Conservation (phyloP, 2,113 vertebrate species). For the Ramphastos sulfuratus region DNA sequence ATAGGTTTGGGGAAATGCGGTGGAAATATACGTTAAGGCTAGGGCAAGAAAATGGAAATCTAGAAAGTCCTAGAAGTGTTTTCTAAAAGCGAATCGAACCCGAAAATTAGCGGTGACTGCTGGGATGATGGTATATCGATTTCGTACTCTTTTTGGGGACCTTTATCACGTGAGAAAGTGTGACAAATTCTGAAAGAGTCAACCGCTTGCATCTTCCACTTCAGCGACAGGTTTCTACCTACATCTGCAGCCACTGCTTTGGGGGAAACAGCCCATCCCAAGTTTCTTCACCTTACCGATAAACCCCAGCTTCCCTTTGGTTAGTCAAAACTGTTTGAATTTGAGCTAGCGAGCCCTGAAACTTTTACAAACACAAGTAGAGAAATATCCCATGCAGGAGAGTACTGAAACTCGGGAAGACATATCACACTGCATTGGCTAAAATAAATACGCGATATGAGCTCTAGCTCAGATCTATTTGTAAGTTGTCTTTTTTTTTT, state of each 20-base stretch:
- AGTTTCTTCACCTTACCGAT: neutral
- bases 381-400: neutral
- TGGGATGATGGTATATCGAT: accelerated
- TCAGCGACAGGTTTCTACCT: neutral
- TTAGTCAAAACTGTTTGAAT: neutral
- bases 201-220: neutral
- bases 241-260: neutral
- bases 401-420: neutral
- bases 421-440: neutral
- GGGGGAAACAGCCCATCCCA: neutral
- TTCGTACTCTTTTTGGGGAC: neutral
- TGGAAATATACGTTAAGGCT: neutral
- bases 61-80: neutral
- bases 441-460: neutral
- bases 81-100: neutral
- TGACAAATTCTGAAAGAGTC: neutral
- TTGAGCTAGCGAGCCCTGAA: neutral
- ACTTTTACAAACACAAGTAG: neutral
- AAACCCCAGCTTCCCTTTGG: neutral
- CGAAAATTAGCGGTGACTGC: neutral
- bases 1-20: neutral
- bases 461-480: neutral
- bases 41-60: neutral
- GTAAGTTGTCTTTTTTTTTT: neutral
- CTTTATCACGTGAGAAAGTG: neutral